Evolutionary conservation across 2,888 invertebrate species (phyloP), one percentile per base, ranked within the genome.

Genomic region (Erebia ligea): DNA sequence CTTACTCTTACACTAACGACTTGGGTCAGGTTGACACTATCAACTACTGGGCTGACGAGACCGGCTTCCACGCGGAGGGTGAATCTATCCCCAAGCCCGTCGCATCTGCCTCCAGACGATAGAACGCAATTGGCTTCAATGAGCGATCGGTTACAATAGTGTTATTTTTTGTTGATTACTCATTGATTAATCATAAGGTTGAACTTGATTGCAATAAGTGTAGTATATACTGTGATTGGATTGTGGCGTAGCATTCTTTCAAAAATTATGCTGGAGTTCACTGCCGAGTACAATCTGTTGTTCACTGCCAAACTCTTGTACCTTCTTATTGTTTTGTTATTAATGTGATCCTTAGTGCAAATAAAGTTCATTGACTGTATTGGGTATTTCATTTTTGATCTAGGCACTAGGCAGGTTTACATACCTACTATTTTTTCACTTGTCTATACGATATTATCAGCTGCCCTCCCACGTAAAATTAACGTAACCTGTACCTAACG

Each of bases 11-110:
- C 88, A 85, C 87, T 3, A 88, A 94, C 70, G 84, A 88, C 0
- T 94, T 95, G 1, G 95, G 95, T 74, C 90, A 91, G 13, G 84
- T 86, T 3, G 93, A 94, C 75, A 80, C 83, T 42, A 75, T 95
- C 76, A 91, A 81, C 65, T 95, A 95, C 87, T 82, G 81, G 72
- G 95, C 95, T 63, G 95, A 96, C 76, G 95, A 95, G 84, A 94
- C 85, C 75, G 96, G 96, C 73, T 96, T 89, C 93, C 94, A 94
- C 75, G 93, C 95, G 1, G 92, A 94, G 62, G 95, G 95, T 59
- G 90, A 91, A 0, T 95, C 95, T 84, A 84, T 96, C 79, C 96
- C 96, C 66, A 94, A 94, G 62, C 84, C 90, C 59, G 92, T 66
- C 89, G 54, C 40, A 34, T 64, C 56, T 19, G 67, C 54, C n/a